Evolutionary conservation across 2,888 invertebrate species (phyloP).

Genomic region (Sympetrum striolatum): DNA sequence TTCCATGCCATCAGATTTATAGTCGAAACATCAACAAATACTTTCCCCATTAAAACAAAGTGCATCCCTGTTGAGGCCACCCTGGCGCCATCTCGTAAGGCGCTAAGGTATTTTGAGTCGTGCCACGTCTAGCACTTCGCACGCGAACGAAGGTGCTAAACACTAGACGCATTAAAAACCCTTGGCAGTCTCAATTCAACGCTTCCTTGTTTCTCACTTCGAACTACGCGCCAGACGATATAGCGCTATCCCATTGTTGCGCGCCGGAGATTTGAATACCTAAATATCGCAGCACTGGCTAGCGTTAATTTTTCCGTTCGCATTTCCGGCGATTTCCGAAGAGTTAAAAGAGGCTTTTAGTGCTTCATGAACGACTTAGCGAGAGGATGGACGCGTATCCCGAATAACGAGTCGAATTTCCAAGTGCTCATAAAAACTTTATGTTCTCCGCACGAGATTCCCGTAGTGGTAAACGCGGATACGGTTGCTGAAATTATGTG

Average conservation of each 20-base stretch:
- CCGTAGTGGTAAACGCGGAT: neutral
- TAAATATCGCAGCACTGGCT: neutral
- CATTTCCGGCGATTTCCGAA: neutral
- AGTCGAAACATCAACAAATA: too few species aligned
- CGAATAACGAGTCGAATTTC: neutral
- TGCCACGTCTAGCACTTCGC: neutral
- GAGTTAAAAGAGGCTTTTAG: neutral
- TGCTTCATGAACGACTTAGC: neutral
- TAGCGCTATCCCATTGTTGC: neutral
- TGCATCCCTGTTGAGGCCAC: neutral
- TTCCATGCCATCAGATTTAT: too few species aligned
- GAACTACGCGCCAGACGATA: neutral
- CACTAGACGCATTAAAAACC: neutral
- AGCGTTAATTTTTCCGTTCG: neutral
- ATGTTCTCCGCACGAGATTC: neutral
- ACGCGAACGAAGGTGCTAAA: neutral
- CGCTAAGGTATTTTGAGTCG: neutral
- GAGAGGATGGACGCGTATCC: neutral
- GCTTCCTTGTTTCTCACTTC: neutral
- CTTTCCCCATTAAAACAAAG: too few species aligned
- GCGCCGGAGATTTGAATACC: neutral
- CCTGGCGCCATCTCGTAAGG: neutral
- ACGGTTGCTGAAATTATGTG: neutral
- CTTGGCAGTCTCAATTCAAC: neutral
- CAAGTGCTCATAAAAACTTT: neutral